These are phyloP conservation scores for Nyctibius grandis DNA, from an alignment of 2,797 vertebrate species.

Conservation along the genomic window DNA sequence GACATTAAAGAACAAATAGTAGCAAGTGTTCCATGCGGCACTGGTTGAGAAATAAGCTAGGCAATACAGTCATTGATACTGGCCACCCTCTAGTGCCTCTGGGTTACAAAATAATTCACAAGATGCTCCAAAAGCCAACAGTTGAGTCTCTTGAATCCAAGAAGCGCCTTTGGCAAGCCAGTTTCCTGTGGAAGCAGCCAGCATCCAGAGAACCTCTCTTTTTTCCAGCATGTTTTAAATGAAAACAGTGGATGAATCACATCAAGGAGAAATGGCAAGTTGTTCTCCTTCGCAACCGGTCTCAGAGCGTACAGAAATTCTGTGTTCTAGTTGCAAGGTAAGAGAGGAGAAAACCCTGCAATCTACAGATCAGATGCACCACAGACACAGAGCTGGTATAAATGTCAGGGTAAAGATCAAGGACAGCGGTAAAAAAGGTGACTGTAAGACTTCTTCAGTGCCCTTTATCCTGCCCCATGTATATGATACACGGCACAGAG, in stretches of 20 bases:
- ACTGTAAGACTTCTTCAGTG: not conserved
- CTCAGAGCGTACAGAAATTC: not conserved
- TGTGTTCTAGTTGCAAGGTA: not conserved
- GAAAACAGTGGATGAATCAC: not conserved
- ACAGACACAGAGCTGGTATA: not conserved
- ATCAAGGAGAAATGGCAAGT: not conserved
- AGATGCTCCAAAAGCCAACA: not conserved
- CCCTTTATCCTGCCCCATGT: not conserved
- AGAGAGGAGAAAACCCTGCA: not conserved
- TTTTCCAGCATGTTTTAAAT: not conserved
- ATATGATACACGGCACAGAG: not conserved
- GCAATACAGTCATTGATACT: not conserved
- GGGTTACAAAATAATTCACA: not conserved
- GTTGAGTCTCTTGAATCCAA: not conserved
- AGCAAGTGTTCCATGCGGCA: not conserved
- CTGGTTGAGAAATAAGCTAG: not conserved
- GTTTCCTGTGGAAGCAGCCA: not conserved
- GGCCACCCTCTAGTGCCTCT: not conserved
- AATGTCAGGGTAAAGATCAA: not conserved
- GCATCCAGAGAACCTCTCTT: not conserved
- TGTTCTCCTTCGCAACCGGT: not conserved
- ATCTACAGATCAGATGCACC: not conserved
- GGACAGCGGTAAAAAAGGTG: not conserved
- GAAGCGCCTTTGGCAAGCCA: not conserved
- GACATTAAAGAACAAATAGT: not conserved